A percentile compares a stretch with the other conserved stretches of the same genome.
These are phyloP conservation scores for Bombylius discolor DNA, from an alignment of 2,888 invertebrate genomes.

Conservation along the genomic window DNA sequence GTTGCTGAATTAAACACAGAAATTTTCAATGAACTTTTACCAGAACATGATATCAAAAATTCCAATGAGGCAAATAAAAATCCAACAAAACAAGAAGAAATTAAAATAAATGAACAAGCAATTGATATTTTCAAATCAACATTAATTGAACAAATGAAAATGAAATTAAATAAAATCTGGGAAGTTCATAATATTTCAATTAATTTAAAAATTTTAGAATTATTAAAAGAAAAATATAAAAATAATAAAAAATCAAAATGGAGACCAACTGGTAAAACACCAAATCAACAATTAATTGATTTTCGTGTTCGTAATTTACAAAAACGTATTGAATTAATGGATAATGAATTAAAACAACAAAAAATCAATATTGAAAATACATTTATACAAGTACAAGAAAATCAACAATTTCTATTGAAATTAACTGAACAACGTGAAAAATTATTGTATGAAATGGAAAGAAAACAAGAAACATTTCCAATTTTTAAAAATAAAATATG, in stretches of 20 bases:
- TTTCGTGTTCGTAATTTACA: neutral
- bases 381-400: neutral
- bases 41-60: neutral
- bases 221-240: neutral
- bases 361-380: neutral
- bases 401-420: neutral
- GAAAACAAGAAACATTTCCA: neutral
- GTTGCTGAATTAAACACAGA: neutral
- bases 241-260: neutral
- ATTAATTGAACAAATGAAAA: neutral
- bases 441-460: neutral
- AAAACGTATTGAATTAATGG: neutral
- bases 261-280: neutral
- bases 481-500: neutral
- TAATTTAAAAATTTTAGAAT: neutral
- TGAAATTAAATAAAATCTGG: neutral
- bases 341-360: neutral
- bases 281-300: neutral
- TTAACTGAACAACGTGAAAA: neutral
- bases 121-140: neutral
- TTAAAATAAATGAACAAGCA: neutral
- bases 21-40: neutral
- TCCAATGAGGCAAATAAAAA: neutral
- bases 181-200: neutral
- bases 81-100: neutral